Base-by-base conservation (phyloP, 2,113 vertebrate genomes). In the Tautogolabrus adspersus region DNA sequence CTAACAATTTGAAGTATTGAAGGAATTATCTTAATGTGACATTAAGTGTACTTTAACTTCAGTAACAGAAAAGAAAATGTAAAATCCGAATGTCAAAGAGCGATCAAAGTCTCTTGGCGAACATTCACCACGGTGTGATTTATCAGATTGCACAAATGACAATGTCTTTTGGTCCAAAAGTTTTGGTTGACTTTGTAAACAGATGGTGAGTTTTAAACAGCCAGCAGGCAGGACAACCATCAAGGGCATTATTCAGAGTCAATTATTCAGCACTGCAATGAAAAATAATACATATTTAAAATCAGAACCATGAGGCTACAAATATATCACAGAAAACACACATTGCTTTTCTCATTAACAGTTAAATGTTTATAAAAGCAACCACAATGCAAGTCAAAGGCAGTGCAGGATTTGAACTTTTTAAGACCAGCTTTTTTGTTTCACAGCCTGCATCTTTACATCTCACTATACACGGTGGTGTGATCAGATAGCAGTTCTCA, bases 141-240 rank as follows among this genome's bases (percentile, higher is more conserved):
- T 70, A 64, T 89, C 75, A 85, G 63, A 57, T 19, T 8, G 22
- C 75, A 75, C 56, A 85, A 84, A 85, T 68, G 72, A 81, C 76
- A 80, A 85, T 78, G 77, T 79, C 71, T 77, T 81, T 52, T 77
- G 59, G 74, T 85, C 34, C 21, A 44, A 72, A 76, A 86, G 73
- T 87, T 88, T 90, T 72, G 72, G 66, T 89, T 83, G 92, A 92
- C 92, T 92, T 91, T 92, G 89, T 85, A 90, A 93, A 91, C 93
- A 94, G 91, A 93, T 93, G 93, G 92, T 74, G 44, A 19, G 26
- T 81, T 88, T 88, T 86, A 86, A 88, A 72, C 79, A 87, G 80
- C 83, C 88, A 89, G 87, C 82, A 80, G 86, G 80, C 88, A 90
- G 86, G 77, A 63, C 77, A 37, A 83, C 22, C 78, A 85, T 82